A percentile compares a stretch with the other conserved stretches of the same genome.
Evolutionary conservation across 2,797 vertebrate species (phyloP).

Genomic region (Gorsachius magnificus): DNA sequence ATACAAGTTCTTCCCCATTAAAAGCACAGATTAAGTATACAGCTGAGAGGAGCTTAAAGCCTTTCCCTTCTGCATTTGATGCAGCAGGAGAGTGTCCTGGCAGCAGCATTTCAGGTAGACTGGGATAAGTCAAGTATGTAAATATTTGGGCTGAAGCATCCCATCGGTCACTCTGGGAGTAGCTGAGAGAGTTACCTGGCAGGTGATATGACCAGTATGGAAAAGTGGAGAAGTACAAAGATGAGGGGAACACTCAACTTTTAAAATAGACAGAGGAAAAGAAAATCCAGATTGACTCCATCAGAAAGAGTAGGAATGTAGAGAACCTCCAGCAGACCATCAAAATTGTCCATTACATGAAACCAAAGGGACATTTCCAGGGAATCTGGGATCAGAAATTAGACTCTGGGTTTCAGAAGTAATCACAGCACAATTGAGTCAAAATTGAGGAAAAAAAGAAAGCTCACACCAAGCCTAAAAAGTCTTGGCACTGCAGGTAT

Average conservation of each 20-base stretch:
- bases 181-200: not conserved
- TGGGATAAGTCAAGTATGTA: not conserved
- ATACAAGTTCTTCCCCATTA: not conserved
- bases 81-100: not conserved
- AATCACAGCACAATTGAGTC: not conserved
- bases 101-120: not conserved
- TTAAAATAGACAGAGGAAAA: not conserved
- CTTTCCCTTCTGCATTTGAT: not conserved
- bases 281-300: not conserved
- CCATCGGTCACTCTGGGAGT: not conserved
- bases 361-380: not conserved
- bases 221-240: not conserved
- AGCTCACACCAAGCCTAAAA: not conserved
- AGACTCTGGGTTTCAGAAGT: not conserved
- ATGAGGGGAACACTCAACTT: not conserved
- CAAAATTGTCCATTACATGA: not conserved
- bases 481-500: not conserved
- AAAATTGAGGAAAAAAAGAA: not conserved
- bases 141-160: not conserved
- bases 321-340: not conserved
- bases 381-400: not conserved
- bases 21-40: not conserved
- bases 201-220: not conserved
- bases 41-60: not conserved
- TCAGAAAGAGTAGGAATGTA: not conserved